Percentiles rank a stretch among this genome's conserved stretches.
Evolutionary conservation across 2,888 invertebrate species (phyloP).

Genomic region (Ichneumoninae sp.): DNA sequence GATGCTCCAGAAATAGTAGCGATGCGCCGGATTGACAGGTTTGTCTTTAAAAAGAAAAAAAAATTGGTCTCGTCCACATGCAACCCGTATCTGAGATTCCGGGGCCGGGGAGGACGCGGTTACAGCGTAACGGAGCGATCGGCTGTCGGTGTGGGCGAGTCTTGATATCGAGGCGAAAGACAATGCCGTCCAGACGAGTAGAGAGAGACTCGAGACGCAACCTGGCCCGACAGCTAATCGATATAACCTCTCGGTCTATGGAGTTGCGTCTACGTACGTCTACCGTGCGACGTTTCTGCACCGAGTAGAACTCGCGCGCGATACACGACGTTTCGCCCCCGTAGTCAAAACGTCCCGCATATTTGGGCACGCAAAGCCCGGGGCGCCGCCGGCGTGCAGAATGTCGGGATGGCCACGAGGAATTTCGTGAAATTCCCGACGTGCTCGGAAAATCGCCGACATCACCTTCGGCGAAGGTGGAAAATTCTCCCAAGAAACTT

Average conservation of each 20-base stretch:
- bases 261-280: conserved; percentile 59
- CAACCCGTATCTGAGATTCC: not conserved
- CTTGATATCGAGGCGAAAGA: conserved; percentile 76
- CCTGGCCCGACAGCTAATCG: conserved; percentile 81
- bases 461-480: not conserved
- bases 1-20: not conserved
- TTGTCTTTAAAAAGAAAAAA: not conserved
- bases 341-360: conserved; percentile 23
- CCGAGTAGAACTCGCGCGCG: not conserved
- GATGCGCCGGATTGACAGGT: not conserved
- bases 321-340: conserved; percentile 18
- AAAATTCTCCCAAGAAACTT: not conserved
- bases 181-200: conserved; percentile 76
- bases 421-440: conserved; percentile 6
- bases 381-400: not conserved
- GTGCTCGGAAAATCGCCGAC: not conserved
- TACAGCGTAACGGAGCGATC: not conserved
- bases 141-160: conserved; percentile 18
- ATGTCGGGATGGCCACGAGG: not conserved
- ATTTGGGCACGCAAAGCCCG: conserved; percentile 14
- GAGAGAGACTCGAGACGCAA: conserved; percentile 74
- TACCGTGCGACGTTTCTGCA: conserved; percentile 1
- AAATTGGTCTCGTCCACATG: not conserved
- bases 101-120: not conserved
- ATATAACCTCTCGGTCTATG: conserved; percentile 78